phyloP scores from a whole-genome alignment of 2,888 invertebrate species.

The Oscheius sp. region DNA sequence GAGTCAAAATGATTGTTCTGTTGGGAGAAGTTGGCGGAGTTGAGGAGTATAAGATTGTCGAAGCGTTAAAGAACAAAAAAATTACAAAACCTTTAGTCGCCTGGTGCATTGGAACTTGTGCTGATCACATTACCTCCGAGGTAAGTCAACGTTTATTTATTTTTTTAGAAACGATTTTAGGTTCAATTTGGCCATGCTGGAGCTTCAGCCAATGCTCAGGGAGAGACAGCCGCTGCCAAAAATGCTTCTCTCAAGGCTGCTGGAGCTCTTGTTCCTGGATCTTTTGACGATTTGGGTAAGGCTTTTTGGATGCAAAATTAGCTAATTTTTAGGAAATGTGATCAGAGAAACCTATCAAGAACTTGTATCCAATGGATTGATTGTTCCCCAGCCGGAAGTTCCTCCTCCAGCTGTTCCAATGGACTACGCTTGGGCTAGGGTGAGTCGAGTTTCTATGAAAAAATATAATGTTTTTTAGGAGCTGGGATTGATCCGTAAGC shows the following conservation, averaged over 20 bases:
- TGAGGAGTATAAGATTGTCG: constrained; percentile 95
- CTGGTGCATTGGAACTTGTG: constrained; percentile 94
- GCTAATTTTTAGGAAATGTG: constrained; percentile 16
- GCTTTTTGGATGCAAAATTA: background rate
- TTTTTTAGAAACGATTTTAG: constrained; percentile 65
- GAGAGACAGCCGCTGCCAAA: constrained; percentile 92
- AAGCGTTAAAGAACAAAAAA: constrained; percentile 80
- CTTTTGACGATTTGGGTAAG: constrained; percentile 90
- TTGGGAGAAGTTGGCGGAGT: constrained; percentile 97
- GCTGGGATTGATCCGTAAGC: constrained; percentile 94
- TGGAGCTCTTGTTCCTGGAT: constrained; percentile 89
- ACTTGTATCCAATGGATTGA: constrained; percentile 82
- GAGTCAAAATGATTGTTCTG: constrained; percentile 89
- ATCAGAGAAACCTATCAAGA: constrained; percentile 73
- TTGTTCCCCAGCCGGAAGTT: constrained; percentile 87
- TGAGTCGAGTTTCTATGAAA: constrained; percentile 67
- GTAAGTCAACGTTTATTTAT: constrained; percentile 49
- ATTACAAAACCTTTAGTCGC: constrained; percentile 94
- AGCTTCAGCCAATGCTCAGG: constrained; percentile 90
- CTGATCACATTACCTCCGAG: constrained; percentile 73
- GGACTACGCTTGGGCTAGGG: constrained; percentile 97
- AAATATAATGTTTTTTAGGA: constrained; percentile 76
- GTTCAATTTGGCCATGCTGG: constrained; percentile 99
- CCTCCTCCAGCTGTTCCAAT: constrained; percentile 99
- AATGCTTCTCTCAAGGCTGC: constrained; percentile 83